Evolutionary conservation across 2,888 invertebrate genomes (phyloP).

Genomic region (Heliconius charithonia): DNA sequence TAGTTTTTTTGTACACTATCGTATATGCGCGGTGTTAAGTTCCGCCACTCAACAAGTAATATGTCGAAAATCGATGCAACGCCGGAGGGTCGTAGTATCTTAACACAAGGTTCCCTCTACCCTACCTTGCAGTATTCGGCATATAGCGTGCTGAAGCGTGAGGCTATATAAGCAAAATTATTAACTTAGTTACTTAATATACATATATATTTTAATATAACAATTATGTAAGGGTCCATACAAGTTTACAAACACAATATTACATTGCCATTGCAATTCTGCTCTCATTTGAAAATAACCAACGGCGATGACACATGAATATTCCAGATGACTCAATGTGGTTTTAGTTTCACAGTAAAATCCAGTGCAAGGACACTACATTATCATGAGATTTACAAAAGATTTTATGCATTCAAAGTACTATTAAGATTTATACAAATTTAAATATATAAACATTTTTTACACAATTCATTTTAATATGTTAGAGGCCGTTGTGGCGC

Average conservation of each 20-base stretch:
- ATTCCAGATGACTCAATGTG: slow-evolving; percentile 34
- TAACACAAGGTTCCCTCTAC: background rate
- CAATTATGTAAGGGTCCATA: slow-evolving; percentile 11
- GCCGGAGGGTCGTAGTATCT: too few relatives aligned
- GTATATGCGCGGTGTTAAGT: too few relatives aligned
- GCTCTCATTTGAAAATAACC: slow-evolving; percentile 18
- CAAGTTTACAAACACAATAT: slow-evolving; percentile 13
- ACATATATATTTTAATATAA: background rate
- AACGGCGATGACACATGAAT: slow-evolving; percentile 35
- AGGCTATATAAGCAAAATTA: background rate
- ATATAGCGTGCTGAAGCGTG: too few relatives aligned
- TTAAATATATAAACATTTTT: slow-evolving; percentile 7
- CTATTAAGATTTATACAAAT: background rate
- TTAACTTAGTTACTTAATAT: background rate
- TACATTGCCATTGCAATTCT: background rate
- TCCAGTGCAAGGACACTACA: slow-evolving; percentile 27
- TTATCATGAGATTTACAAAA: slow-evolving; percentile 23
- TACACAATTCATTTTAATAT: background rate
- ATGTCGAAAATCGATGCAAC: too few relatives aligned
- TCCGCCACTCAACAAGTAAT: too few relatives aligned
- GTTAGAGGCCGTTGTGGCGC: too few relatives aligned
- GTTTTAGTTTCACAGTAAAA: slow-evolving; percentile 16
- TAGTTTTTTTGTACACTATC: background rate
- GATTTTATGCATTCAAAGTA: slow-evolving; percentile 3
- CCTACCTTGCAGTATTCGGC: background rate